These are phyloP conservation scores for Pollicipes pollicipes DNA, from an alignment of 1,140 invertebrate species.

Conservation along the genomic window DNA sequence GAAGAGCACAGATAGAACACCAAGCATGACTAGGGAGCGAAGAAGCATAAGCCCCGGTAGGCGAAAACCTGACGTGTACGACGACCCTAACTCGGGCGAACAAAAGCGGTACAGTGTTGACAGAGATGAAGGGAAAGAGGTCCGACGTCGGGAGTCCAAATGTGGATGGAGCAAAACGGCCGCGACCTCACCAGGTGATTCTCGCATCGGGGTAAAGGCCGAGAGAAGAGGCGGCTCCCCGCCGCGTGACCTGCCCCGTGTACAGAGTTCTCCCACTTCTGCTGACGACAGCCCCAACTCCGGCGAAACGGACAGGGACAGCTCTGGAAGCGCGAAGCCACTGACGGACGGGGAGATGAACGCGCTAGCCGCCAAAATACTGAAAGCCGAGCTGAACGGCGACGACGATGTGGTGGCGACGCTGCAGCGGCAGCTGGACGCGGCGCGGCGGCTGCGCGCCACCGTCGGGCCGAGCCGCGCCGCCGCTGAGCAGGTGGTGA, in stretches of 20 bases:
- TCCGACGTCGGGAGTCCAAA: no score
- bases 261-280: no score
- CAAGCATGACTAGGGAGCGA: neutral
- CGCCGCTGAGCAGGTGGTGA: constrained; percentile 14
- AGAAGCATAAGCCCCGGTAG: no score
- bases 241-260: no score
- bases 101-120: neutral
- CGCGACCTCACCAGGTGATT: no score
- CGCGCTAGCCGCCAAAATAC: constrained; percentile 61
- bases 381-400: constrained; percentile 73
- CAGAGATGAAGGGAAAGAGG: no score
- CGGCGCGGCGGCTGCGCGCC: constrained; percentile 35
- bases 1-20: neutral
- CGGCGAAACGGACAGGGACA: neutral
- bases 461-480: neutral
- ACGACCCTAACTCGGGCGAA: no score
- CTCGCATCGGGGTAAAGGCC: neutral
- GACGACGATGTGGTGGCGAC: constrained; percentile 43
- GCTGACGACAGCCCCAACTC: no score
- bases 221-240: no score
- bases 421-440: constrained; percentile 53
- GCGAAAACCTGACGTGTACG: neutral
- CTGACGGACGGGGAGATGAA: constrained; percentile 62
- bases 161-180: no score
- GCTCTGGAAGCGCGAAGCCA: no score